Evolutionary conservation across 2,797 vertebrate species (phyloP).

Genomic region (Rhinogobio ventralis): DNA sequence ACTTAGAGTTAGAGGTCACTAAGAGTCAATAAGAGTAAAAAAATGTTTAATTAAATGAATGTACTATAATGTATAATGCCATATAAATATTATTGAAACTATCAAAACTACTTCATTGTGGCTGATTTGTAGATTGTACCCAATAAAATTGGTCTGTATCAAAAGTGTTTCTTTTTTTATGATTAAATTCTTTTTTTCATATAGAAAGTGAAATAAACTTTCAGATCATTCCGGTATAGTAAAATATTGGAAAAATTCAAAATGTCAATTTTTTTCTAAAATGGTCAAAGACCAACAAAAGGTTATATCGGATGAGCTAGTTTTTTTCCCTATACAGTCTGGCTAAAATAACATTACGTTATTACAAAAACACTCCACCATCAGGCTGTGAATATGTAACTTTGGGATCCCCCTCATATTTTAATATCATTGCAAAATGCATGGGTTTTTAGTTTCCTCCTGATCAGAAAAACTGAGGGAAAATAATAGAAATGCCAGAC

Average conservation of each 20-base stretch:
- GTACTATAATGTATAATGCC: not conserved
- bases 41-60: too few relatives aligned
- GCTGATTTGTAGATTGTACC: too few relatives aligned
- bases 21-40: not conserved
- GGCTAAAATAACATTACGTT: not conserved
- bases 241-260: not conserved
- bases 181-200: not conserved
- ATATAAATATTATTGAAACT: too few relatives aligned
- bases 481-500: constrained; percentile 30
- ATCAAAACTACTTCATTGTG: too few relatives aligned
- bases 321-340: not conserved
- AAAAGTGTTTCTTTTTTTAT: too few relatives aligned
- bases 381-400: not conserved
- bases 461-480: constrained; percentile 3
- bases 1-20: not conserved
- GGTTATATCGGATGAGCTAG: not conserved
- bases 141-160: too few relatives aligned
- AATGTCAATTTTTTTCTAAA: not conserved
- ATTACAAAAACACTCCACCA: not conserved
- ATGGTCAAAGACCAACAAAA: not conserved
- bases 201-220: not conserved
- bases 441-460: not conserved
- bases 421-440: constrained; percentile 18
- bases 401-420: constrained; percentile 4
- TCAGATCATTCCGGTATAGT: not conserved